Base-by-base conservation (phyloP, 2,113 vertebrate species). In the Hucho hucho region DNA sequence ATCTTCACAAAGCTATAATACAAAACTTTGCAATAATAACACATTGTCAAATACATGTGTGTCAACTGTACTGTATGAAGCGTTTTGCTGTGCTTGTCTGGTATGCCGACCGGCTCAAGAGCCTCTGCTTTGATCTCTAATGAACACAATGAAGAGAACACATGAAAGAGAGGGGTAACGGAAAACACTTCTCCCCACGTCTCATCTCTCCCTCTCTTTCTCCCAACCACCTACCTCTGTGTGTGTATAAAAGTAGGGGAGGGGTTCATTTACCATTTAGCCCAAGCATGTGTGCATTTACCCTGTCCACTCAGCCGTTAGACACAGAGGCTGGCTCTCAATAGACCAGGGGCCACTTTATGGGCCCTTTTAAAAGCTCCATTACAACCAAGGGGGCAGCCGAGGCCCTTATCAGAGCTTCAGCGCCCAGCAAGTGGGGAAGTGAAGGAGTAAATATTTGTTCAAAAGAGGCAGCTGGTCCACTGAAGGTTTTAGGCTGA, bases 361-460 rank as follows among this genome's bases (percentile, higher is more conserved):
- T 37, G 64, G 64, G 14, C 1, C 67, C 67, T 12, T 67, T 56
- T 0, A 24, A 9, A 22, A 46, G 20, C 67, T 9, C 37, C 67
- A 69, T 69, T 69, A 69, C 47, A 22, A 22, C 37, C 9, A 9
- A n/a, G 6, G n/a, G 37, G 32, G 14, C 67, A 69, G 67, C 43
- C 47, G 67, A 43, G 6, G 32, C 67, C 43, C 20, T 47, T 69
- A 46, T 69, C 67, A 69, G 43, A 46, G 47, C 28, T 26, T 68
- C 63, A 58, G 73, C 56, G 64, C 65, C 65, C 18, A 32, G 26
- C 14, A 32, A 67, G 16, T 6, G 26, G 25, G 63, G 13, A 26
- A 28, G 73, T 72, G 58, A 88, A 85, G 80, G 79, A 82, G 88
- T 90, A 87, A 89, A 90, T 89, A 89, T 90, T 89, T 91, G 87